These are phyloP conservation scores for Crocidura indochinensis DNA, from an alignment of 2,797 vertebrate species.

Conservation along the genomic window DNA sequence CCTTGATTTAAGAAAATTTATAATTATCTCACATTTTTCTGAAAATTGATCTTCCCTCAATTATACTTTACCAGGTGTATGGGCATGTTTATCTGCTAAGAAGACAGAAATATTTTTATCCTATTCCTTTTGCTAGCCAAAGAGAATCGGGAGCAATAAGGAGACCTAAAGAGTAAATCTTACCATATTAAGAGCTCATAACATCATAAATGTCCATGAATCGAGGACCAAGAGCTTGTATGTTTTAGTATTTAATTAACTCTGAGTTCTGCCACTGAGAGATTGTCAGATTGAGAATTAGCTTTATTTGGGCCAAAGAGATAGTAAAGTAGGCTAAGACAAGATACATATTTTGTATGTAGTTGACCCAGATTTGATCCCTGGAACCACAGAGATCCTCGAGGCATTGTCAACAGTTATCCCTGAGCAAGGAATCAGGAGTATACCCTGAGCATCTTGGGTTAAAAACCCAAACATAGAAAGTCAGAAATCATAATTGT, in stretches of 20 bases:
- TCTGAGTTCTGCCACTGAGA: constrained; percentile 6
- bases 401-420: no score
- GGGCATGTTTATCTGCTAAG: constrained; percentile 79
- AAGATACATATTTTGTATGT: no score
- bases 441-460: no score
- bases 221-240: not conserved
- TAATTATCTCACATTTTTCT: constrained; percentile 73
- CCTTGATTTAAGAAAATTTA: constrained; percentile 81
- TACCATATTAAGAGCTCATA: constrained; percentile 38
- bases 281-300: constrained; percentile 38
- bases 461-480: no score
- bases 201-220: not conserved
- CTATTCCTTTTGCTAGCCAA: constrained; percentile 66
- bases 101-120: constrained; percentile 79
- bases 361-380: no score
- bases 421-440: no score
- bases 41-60: constrained; percentile 82
- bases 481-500: no score
- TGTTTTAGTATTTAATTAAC: constrained; percentile 60
- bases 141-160: constrained; percentile 64
- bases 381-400: no score
- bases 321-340: no score
- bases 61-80: constrained; percentile 84
- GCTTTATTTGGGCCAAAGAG: not conserved
- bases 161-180: constrained; percentile 56